These are phyloP conservation scores for Blennius ocellaris DNA, from an alignment of 2,113 vertebrate species.

Conservation along the genomic window DNA sequence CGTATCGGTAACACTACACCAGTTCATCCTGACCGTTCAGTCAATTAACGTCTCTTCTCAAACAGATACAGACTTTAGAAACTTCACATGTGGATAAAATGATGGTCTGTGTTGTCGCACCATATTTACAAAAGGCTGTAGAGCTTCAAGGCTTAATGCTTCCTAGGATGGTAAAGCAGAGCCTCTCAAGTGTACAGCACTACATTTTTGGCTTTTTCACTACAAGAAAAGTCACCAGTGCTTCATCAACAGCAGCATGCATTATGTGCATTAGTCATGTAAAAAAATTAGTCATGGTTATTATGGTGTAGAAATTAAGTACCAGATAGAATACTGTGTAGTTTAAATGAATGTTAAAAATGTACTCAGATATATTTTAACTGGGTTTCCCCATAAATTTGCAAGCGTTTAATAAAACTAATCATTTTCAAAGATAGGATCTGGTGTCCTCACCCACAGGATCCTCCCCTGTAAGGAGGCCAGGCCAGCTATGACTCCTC, in stretches of 20 bases:
- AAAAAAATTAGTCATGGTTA: neutral
- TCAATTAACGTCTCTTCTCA: conserved; percentile 15
- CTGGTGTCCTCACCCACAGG: conserved; percentile 30
- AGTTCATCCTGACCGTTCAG: neutral
- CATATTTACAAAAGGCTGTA: conserved; percentile 2
- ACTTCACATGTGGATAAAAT: conserved; percentile 10
- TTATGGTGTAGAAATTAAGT: neutral
- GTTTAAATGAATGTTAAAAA: neutral
- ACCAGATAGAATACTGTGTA: neutral
- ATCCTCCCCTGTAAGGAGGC: conserved; percentile 57
- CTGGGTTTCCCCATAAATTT: too few species aligned
- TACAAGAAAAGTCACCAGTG: neutral
- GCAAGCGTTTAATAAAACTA: too few species aligned
- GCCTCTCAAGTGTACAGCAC: neutral
- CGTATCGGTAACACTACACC: conserved; percentile 2
- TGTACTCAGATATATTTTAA: too few species aligned
- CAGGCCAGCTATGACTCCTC: conserved; percentile 62
- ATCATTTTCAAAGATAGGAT: too few species aligned
- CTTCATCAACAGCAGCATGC: neutral
- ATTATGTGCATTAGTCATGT: conserved; percentile 6
- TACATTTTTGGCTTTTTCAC: neutral
- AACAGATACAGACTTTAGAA: conserved; percentile 15
- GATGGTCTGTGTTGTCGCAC: conserved; percentile 25
- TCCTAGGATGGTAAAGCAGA: neutral
- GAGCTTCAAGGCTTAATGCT: conserved; percentile 24